A percentile compares a stretch with the other conserved stretches of the same genome.
These are phyloP conservation scores for Eudemis profundana DNA, from an alignment of 2,888 invertebrate species.

Conservation along the genomic window DNA sequence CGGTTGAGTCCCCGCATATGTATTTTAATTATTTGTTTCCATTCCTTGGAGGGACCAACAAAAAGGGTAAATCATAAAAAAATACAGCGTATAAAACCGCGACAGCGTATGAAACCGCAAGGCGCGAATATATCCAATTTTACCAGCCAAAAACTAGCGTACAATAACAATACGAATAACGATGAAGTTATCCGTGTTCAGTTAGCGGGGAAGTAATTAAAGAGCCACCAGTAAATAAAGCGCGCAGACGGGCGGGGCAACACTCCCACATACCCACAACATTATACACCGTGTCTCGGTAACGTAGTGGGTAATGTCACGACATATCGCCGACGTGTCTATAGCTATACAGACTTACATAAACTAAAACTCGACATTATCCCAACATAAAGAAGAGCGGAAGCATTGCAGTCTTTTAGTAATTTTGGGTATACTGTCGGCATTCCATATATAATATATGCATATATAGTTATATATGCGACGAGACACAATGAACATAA, in stretches of 20 bases:
- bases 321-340: constrained; percentile 50
- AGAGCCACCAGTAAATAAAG: constrained; percentile 63
- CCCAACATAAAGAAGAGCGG: too few species aligned
- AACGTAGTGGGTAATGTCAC: constrained; percentile 66
- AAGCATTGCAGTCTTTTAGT: too few species aligned
- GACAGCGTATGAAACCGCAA: too few species aligned
- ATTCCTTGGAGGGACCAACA: too few species aligned
- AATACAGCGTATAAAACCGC: too few species aligned
- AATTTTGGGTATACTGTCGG: too few species aligned
- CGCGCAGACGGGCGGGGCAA: constrained; percentile 66
- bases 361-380: neutral
- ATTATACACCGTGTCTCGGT: constrained; percentile 60
- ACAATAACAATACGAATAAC: constrained; percentile 37
- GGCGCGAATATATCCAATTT: neutral
- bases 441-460: too few species aligned
- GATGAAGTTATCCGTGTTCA: constrained; percentile 66
- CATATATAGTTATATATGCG: too few species aligned
- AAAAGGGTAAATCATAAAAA: too few species aligned
- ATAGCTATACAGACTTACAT: neutral
- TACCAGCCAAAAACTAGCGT: constrained; percentile 16
- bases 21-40: too few species aligned
- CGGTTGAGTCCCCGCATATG: too few species aligned
- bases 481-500: too few species aligned
- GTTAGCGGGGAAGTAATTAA: constrained; percentile 71
- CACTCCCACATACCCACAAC: constrained; percentile 65